Conservation (phyloP, 2,113 vertebrate species). For the Plecturocebus donacophilus region DNA sequence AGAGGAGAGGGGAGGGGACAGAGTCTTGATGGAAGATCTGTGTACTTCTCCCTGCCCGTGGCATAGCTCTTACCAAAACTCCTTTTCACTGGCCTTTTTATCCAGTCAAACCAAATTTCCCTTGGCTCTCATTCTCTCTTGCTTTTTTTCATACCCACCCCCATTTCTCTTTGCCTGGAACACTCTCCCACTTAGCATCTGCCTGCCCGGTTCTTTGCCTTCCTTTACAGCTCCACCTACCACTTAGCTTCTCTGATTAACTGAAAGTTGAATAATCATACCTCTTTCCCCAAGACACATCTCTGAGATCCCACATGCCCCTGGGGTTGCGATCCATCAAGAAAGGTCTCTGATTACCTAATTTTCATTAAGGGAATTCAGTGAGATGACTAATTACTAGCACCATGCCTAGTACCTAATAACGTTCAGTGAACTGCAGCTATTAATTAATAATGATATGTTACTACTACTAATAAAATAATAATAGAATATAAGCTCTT, state of each 20-base stretch:
- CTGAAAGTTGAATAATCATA: neutral
- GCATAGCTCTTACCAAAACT: neutral
- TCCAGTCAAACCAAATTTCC: neutral
- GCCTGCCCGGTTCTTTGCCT: neutral
- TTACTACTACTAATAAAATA: neutral
- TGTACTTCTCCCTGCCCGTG: neutral
- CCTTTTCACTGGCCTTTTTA: neutral
- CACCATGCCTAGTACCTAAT: neutral
- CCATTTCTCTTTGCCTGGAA: slow-evolving; percentile 3
- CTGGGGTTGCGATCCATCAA: neutral
- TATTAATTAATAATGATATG: neutral
- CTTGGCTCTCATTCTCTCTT: neutral
- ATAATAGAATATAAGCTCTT: neutral
- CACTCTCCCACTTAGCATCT: slow-evolving; percentile 36
- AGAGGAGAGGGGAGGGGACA: neutral
- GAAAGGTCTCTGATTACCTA: neutral
- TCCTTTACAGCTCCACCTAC: slow-evolving; percentile 17
- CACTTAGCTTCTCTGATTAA: neutral
- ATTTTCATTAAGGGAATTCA: slow-evolving; percentile 19
- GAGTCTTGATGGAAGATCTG: neutral
- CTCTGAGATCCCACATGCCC: neutral
- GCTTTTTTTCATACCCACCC: neutral
- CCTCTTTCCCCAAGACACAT: neutral
- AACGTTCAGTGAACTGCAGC: neutral
- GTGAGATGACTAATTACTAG: neutral